These are phyloP conservation scores for Lasioglossum marginatum DNA, from an alignment of 2,888 invertebrate genomes.

Conservation along the genomic window DNA sequence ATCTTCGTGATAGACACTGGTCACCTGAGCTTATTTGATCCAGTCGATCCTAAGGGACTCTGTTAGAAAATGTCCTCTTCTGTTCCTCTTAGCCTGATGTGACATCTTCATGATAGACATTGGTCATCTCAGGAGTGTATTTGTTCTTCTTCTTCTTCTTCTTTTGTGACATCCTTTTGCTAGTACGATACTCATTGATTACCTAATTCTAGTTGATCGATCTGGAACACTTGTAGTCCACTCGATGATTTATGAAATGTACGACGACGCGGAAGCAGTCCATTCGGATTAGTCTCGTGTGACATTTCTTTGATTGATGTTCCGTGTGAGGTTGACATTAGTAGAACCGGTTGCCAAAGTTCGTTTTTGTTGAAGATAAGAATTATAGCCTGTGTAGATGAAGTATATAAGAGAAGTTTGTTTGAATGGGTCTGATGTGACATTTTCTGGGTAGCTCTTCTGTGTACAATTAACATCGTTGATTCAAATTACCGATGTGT, in stretches of 20 bases:
- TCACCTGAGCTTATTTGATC: neutral
- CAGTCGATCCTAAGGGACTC: neutral
- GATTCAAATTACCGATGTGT: neutral
- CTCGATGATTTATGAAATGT: too few relatives aligned
- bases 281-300: neutral
- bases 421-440: neutral
- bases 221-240: neutral
- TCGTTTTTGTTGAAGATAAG: neutral
- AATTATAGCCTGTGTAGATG: neutral
- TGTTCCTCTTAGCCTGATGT: neutral
- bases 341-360: neutral
- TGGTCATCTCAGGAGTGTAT: too few relatives aligned
- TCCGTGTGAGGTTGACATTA: neutral
- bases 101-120: neutral
- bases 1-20: neutral
- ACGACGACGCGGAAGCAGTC: neutral
- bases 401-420: neutral
- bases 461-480: neutral
- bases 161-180: too few relatives aligned
- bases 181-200: neutral
- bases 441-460: neutral
- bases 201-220: neutral
- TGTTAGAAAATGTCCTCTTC: neutral
- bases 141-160: too few relatives aligned
- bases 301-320: neutral